Conservation (phyloP, 2,888 invertebrate genomes). For the Antitype chi region DNA sequence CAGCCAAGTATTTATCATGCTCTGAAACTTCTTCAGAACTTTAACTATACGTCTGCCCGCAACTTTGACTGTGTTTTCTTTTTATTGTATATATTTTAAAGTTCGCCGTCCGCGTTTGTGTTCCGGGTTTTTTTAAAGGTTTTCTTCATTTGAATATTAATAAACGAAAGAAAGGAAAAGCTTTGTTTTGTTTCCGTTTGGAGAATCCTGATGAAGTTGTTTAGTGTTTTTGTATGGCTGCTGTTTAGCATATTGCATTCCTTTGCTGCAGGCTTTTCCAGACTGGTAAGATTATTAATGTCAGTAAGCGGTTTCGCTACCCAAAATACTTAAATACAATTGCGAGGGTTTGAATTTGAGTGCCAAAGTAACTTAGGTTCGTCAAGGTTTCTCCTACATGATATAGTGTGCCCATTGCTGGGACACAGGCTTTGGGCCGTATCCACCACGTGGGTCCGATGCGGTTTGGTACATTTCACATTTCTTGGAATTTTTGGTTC, state of each 20-base stretch:
- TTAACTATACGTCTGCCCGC: slow-evolving; percentile 74
- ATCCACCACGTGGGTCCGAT: too few species aligned
- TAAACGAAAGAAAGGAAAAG: slow-evolving; percentile 38
- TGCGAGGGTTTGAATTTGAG: neutral
- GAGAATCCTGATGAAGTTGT: slow-evolving; percentile 33
- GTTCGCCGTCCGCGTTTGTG: slow-evolving; percentile 62
- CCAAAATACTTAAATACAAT: neutral
- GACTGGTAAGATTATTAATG: neutral
- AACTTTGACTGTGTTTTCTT: slow-evolving; percentile 66
- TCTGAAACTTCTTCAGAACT: slow-evolving; percentile 74
- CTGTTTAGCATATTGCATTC: slow-evolving; percentile 13
- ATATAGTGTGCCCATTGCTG: too few species aligned
- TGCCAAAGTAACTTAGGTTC: neutral
- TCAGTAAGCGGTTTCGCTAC: neutral
- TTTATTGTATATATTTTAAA: slow-evolving; percentile 51
- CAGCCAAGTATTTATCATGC: slow-evolving; percentile 75
- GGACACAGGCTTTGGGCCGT: too few species aligned
- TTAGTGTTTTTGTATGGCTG: slow-evolving; percentile 33
- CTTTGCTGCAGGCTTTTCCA: neutral
- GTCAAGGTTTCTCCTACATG: neutral
- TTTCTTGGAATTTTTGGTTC: too few species aligned
- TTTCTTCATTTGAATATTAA: slow-evolving; percentile 67
- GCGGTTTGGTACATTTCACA: too few species aligned
- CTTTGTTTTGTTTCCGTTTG: slow-evolving; percentile 36
- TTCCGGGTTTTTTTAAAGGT: slow-evolving; percentile 51